These are phyloP conservation scores for Nephrotoma appendiculata DNA, from an alignment of 2,888 invertebrate species.

Conservation along the genomic window DNA sequence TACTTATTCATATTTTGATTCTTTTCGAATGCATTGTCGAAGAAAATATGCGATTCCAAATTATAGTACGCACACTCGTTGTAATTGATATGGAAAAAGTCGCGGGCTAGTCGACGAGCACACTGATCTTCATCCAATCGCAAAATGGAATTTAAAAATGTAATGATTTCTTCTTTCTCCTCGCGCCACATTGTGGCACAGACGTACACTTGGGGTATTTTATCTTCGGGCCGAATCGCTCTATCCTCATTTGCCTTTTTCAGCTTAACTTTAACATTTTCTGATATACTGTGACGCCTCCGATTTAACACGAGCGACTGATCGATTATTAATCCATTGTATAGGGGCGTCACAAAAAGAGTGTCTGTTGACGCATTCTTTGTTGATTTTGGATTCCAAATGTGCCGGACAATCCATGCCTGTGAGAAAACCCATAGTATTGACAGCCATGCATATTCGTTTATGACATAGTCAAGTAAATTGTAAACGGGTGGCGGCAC, in stretches of 20 bases:
- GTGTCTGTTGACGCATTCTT: constrained; percentile 72
- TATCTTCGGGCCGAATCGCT: constrained; percentile 21
- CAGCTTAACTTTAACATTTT: background rate
- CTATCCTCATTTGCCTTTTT: background rate
- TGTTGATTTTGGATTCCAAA: constrained; percentile 74
- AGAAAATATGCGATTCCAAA: constrained; percentile 75
- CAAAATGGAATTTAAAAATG: constrained; percentile 76
- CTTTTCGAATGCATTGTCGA: constrained; percentile 70
- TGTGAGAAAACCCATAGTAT: constrained; percentile 68
- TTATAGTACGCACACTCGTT: constrained; percentile 75
- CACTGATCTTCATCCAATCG: constrained; percentile 84
- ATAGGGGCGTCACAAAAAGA: constrained; percentile 72
- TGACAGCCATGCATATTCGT: constrained; percentile 67
- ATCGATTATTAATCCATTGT: constrained; percentile 67
- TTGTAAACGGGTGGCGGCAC: constrained; percentile 53
- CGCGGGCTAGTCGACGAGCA: constrained; percentile 66
- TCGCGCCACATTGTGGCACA: constrained; percentile 97
- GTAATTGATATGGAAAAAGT: constrained; percentile 47
- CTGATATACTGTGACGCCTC: constrained; percentile 40
- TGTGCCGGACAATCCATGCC: constrained; percentile 71
- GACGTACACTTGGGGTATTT: constrained; percentile 29
- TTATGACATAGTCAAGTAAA: constrained; percentile 38
- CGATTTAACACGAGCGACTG: constrained; percentile 73
- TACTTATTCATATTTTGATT: constrained; percentile 38
- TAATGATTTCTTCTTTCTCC: constrained; percentile 76